These are phyloP conservation scores for Drosophila pruinosa DNA, from an alignment of 1,140 invertebrate genomes.

Conservation along the genomic window DNA sequence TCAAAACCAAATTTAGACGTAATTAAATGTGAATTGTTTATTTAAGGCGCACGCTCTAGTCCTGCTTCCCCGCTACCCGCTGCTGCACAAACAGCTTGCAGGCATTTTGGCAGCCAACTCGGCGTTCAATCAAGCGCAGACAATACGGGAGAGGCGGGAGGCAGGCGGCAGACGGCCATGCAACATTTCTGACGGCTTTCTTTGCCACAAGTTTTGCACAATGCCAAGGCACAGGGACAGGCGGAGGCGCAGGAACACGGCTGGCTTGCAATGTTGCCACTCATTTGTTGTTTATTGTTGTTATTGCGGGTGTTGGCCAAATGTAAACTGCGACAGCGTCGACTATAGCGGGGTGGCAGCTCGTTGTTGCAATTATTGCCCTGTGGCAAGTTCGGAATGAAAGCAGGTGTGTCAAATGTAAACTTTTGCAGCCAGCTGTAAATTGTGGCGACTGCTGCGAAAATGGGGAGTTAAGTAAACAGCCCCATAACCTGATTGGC, in stretches of 20 bases:
- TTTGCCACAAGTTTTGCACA: constrained; percentile 66
- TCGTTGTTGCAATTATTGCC: constrained; percentile 69
- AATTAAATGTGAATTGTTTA: constrained; percentile 83
- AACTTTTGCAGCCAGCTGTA: constrained; percentile 53
- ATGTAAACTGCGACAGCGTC: constrained; percentile 35
- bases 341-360: not conserved
- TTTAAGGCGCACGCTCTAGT: constrained; percentile 77
- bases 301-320: constrained; percentile 50
- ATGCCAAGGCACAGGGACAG: constrained; percentile 29
- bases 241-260: not conserved
- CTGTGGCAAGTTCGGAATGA: constrained; percentile 71
- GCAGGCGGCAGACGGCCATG: not conserved
- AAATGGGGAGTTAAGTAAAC: constrained; percentile 51
- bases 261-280: constrained; percentile 26
- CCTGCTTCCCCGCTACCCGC: not conserved
- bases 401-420: constrained; percentile 81
- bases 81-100: constrained; percentile 54
- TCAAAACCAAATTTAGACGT: constrained; percentile 82
- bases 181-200: constrained; percentile 65
- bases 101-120: constrained; percentile 40
- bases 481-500: constrained; percentile 61
- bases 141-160: not conserved
- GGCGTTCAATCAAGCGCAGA: constrained; percentile 63
- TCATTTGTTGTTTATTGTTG: constrained; percentile 57
- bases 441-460: constrained; percentile 2